phyloP scores from a whole-genome alignment of 2,797 vertebrate species.

The Hemibagrus guttatus region DNA sequence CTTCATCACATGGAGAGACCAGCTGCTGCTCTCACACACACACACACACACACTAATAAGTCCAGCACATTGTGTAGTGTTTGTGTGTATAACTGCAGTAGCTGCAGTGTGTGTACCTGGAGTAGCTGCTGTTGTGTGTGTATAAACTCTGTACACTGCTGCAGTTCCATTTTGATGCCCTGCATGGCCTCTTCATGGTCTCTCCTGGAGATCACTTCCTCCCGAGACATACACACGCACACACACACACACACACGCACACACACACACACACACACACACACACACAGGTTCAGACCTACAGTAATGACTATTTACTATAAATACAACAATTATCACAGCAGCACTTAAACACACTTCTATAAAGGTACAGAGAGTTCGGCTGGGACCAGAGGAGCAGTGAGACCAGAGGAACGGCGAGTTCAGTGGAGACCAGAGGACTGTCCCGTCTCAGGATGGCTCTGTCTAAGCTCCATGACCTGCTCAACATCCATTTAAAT shows the following conservation, averaged over 20 bases:
- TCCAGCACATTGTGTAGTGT: background rate
- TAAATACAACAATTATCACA: background rate
- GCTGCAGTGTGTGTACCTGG: slow-evolving; percentile 75
- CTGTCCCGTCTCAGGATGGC: too few species aligned
- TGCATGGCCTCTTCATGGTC: slow-evolving; percentile 88
- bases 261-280: background rate
- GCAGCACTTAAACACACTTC: background rate
- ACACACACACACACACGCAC: slow-evolving; percentile 28
- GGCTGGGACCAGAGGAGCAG: background rate
- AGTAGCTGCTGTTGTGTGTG: slow-evolving; percentile 91
- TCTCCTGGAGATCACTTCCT: slow-evolving; percentile 83
- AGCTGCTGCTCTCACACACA: slow-evolving; percentile 82
- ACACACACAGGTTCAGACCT: background rate
- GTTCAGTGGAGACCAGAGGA: background rate
- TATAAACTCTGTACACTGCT: slow-evolving; percentile 95
- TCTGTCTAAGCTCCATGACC: too few species aligned
- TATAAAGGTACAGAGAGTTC: background rate
- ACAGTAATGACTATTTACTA: background rate
- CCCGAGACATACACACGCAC: slow-evolving; percentile 64
- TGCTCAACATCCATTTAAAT: too few species aligned
- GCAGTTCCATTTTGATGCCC: slow-evolving; percentile 86
- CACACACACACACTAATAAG: background rate
- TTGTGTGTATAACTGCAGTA: background rate
- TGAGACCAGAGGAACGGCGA: background rate
- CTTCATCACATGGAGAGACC: slow-evolving; percentile 84